Evolutionary conservation across 1,140 invertebrate genomes (phyloP), one percentile per base, ranked within the genome.

Genomic region (Monochamus saltuarius): DNA sequence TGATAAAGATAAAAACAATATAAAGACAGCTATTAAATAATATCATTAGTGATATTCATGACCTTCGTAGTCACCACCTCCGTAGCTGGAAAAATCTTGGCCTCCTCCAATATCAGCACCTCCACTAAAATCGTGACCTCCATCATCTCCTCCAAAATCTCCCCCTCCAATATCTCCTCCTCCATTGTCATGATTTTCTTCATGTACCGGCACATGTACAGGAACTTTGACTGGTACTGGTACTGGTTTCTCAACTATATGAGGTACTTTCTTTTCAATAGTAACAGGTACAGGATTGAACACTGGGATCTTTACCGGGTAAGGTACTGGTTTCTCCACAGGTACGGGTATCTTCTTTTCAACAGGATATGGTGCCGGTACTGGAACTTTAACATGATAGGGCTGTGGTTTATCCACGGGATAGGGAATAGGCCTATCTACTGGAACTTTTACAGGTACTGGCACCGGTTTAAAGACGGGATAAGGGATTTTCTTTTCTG

Each of bases 201-300:
- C 74, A n/a, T 80, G 70, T 10, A 85, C 79, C 19, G 81, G 75
- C 7, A 83, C 75, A 1, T 85, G 83, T 1, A 87, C 84, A 60
- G 80, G 83, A 11, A 89, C 86, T 73, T 88, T 85, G 2, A 89
- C 87, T 13, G 86, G 82, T 43, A 83, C 82, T 17, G 83, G 83
- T 36, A 81, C 77, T 4, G 75, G 79, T 62, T 82, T 80, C 47
- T 81, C 78, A 1, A 84, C 80, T 9, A 78, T 73, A 45, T 81
- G 79, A 2, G 85, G 85, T 49, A 90, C 85, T 71, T 87, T 87
- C 60, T 84, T 84, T 67, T 81, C 78, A 0, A 90, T 86, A 57
- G 84, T 82, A 8, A 85, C 83, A 29, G 86, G 81, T 17, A 85
- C 83, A 19, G 84, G 83, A 58, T 80, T 80, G 69, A 87, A 83